These are phyloP conservation scores for Acrossocheilus fasciatus DNA, from an alignment of 2,797 vertebrate genomes.

Conservation along the genomic window DNA sequence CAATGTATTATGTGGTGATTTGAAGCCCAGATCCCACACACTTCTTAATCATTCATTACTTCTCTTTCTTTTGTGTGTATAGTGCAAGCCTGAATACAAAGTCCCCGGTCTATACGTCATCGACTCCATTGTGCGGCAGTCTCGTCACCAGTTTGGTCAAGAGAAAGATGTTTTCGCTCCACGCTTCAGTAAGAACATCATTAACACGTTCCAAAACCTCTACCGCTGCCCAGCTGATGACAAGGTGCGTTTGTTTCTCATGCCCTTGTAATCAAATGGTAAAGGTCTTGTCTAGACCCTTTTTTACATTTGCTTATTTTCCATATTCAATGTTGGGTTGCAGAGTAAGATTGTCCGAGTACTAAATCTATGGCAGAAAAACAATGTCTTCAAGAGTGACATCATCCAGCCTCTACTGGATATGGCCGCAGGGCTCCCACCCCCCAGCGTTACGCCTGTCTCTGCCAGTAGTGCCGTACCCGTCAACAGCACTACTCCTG, in stretches of 20 bases:
- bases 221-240: slow-evolving; percentile 98
- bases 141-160: slow-evolving; percentile 97
- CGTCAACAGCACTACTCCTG: slow-evolving; percentile 95
- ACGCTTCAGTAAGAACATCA: slow-evolving; percentile 99
- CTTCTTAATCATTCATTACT: not conserved
- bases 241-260: slow-evolving; percentile 81
- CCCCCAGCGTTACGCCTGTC: slow-evolving; percentile 91
- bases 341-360: slow-evolving; percentile 99
- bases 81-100: slow-evolving; percentile 99
- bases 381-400: slow-evolving; percentile 98
- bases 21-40: not conserved
- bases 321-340: slow-evolving; percentile 51
- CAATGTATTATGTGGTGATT: not conserved
- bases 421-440: slow-evolving; percentile 95
- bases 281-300: not conserved
- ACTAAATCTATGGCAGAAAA: slow-evolving; percentile 99
- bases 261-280: slow-evolving; percentile 34
- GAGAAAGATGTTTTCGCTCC: slow-evolving; percentile 99
- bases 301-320: not conserved
- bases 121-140: slow-evolving; percentile 98
- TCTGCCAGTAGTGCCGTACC: slow-evolving; percentile 86
- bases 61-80: not conserved
- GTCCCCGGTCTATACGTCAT: slow-evolving; percentile 98
- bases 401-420: slow-evolving; percentile 98
- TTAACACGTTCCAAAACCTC: slow-evolving; percentile 96